Base-by-base conservation (phyloP, 92 coral and sea anemone genomes). In the Anthopleura xanthogrammica region DNA sequence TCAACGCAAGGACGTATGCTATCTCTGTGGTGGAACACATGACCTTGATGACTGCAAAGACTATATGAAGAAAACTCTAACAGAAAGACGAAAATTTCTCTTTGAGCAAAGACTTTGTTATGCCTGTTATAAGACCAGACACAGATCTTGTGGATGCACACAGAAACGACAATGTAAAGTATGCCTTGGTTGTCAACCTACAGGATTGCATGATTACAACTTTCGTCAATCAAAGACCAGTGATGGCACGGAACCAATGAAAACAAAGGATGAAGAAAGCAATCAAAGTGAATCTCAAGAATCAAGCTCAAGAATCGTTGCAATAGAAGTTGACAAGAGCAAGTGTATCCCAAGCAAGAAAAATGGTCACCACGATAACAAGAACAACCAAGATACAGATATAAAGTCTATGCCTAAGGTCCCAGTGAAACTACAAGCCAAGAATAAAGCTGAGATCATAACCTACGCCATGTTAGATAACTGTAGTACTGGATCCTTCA, bases 391-490 rank as follows among this genome's bases (percentile, higher is more conserved):
- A 29, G 36, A 29, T 29, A 29, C 36, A 29, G 36, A 29, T 29
- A 29, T 29, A 29, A 29, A 29, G 36, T 62, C 86, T 16, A 52
- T 87, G 39, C 94, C 90, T 10, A 76, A 83, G 50, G 94, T 88
- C 57, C 86, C 89, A 13, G 90, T 87, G 43, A 88, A 73, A 52
- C 40, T 91, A 64, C 82, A 14, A 77, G 66, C 36, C 52, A 86
- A 39, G 46, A 76, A 76, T 10, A 46, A 66, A 29, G 36, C 36
- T 8, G 46, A 50, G 65, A 60, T 85, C 71, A 40, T 16, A 1
- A 86, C 84, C 19, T 89, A 82, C 54, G 90, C 92, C 8, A 86
- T 90, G 92, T 82, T 90, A 2, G 85, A 90, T 40, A 81, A 57
- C 60, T 89, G 90, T 76, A 89, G 84, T 71, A 77, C 87, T 3